Conservation (phyloP, 2,113 vertebrate genomes). For the Otis tarda region DNA sequence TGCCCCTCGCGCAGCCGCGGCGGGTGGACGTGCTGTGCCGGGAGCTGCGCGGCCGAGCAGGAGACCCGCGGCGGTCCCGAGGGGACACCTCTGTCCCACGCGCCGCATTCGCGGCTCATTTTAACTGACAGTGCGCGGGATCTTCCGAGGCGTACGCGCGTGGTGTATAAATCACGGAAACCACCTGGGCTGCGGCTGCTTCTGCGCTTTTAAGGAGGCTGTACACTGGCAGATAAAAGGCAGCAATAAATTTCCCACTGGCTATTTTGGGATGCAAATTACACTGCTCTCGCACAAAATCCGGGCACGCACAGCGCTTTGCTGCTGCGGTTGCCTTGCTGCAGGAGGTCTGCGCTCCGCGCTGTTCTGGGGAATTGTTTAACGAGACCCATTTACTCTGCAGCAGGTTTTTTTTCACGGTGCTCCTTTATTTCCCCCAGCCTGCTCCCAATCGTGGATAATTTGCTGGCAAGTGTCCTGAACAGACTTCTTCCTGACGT, state of each 20-base stretch:
- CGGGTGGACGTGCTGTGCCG: rapidly evolving
- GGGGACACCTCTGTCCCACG: not conserved
- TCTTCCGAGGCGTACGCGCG: rapidly evolving
- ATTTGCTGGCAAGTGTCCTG: constrained; percentile 72
- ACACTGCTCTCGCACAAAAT: constrained; percentile 35
- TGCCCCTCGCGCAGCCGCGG: rapidly evolving
- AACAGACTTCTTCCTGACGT: constrained; percentile 70
- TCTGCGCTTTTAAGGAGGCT: not conserved
- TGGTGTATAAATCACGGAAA: not conserved
- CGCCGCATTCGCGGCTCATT: rapidly evolving
- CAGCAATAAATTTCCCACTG: constrained; percentile 26
- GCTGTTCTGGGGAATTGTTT: constrained; percentile 10
- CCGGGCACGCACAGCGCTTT: not conserved
- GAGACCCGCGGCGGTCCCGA: rapidly evolving
- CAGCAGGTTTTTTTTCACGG: not conserved
- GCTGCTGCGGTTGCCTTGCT: constrained; percentile 18
- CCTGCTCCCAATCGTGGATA: constrained; percentile 75
- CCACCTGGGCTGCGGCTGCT: not conserved
- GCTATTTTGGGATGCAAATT: constrained; percentile 49
- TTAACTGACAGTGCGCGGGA: rapidly evolving
- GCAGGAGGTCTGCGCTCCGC: not conserved
- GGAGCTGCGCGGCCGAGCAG: not conserved
- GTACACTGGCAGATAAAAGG: not conserved
- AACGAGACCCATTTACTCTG: constrained; percentile 27
- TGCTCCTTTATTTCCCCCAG: constrained; percentile 46